These are phyloP conservation scores for Coreius guichenoti DNA, from an alignment of 2,797 vertebrate genomes.

Conservation along the genomic window DNA sequence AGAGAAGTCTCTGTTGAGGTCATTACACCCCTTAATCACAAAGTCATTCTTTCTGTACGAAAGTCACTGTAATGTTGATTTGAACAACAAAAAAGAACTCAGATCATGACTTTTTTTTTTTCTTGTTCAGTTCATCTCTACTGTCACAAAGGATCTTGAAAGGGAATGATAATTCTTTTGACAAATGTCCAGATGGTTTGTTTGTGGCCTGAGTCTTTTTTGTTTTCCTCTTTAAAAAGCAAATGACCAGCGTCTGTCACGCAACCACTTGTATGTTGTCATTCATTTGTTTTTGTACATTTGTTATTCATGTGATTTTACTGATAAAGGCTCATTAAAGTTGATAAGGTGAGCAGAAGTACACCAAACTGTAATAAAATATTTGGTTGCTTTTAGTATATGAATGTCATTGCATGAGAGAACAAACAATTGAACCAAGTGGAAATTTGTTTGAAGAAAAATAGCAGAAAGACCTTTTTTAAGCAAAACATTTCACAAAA, in stretches of 20 bases:
- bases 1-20: constrained; percentile 44
- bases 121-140: constrained; percentile 1
- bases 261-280: background rate
- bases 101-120: background rate
- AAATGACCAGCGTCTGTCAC: background rate
- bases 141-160: background rate
- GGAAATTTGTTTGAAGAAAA: background rate
- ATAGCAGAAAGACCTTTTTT: background rate
- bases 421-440: background rate
- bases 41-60: constrained; percentile 36
- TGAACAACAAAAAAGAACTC: constrained; percentile 30
- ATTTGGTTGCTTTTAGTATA: background rate
- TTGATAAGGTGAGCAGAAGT: background rate
- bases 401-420: background rate
- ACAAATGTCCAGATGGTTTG: constrained; percentile 9
- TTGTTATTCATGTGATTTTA: background rate
- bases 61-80: constrained; percentile 44
- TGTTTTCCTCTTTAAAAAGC: background rate
- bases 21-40: constrained; percentile 47
- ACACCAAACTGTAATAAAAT: background rate
- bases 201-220: constrained; percentile 1
- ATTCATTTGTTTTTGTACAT: background rate
- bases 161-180: background rate
- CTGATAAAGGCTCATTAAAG: background rate
- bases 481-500: background rate